phyloP scores from a whole-genome alignment of 2,113 vertebrate genomes.

The Vulpes lagopus region DNA sequence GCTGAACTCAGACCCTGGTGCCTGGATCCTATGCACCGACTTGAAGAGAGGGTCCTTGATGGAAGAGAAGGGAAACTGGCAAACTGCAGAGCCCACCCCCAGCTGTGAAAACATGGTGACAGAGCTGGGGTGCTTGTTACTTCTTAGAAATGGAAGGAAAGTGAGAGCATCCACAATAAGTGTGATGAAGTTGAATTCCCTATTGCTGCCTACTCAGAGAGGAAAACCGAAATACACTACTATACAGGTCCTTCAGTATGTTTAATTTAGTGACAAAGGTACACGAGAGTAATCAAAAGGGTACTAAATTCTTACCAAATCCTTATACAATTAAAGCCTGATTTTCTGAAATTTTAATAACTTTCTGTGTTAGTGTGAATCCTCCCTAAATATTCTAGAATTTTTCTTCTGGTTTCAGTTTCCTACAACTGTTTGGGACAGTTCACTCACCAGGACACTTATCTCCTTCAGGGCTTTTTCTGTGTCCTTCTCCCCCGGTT shows the following conservation, averaged over 20 bases:
- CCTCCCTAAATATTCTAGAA: neutral
- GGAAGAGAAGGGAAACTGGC: fast-evolving
- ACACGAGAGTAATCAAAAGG: too few relatives aligned
- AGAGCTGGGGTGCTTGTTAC: too few relatives aligned
- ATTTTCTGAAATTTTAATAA: neutral
- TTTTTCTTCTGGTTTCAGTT: neutral
- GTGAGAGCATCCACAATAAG: neutral
- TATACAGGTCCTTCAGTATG: fast-evolving
- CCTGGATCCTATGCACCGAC: fast-evolving
- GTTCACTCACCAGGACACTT: neutral
- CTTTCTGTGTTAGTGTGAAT: neutral
- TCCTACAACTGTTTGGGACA: neutral
- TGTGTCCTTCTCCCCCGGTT: neutral
- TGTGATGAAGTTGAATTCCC: fast-evolving
- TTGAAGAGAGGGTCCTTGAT: neutral
- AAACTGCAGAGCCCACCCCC: neutral
- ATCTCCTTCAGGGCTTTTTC: neutral
- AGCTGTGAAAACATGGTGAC: fast-evolving
- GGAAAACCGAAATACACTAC: neutral
- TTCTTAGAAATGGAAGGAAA: neutral
- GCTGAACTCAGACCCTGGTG: fast-evolving
- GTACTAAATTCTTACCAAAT: neutral
- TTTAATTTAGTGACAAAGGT: neutral
- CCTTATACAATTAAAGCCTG: too few relatives aligned
- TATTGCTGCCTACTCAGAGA: neutral